phyloP scores from a whole-genome alignment of 2,797 vertebrate genomes.

The Psittacula derbiana region DNA sequence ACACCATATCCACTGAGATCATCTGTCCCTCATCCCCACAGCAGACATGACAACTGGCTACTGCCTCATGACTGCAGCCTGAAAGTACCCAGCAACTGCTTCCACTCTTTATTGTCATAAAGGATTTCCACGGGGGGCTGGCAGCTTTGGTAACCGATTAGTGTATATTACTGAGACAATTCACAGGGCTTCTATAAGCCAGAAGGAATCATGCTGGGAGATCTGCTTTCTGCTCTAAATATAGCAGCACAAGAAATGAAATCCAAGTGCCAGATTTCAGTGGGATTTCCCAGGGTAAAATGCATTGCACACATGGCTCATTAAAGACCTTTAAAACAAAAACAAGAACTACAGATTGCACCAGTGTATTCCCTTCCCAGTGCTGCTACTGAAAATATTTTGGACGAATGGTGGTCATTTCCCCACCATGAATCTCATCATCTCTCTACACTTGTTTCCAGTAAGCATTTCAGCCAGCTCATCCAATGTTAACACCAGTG shows the following conservation, averaged over 20 bases:
- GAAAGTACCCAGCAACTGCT: neutral
- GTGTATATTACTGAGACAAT: slow-evolving; percentile 47
- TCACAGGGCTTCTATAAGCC: slow-evolving; percentile 47
- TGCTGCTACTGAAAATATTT: slow-evolving; percentile 2
- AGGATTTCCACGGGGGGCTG: slow-evolving; percentile 16
- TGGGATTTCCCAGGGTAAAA: slow-evolving; percentile 67
- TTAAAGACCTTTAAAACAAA: slow-evolving; percentile 57
- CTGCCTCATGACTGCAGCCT: neutral
- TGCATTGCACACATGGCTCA: slow-evolving; percentile 39
- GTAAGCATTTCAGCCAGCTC: neutral
- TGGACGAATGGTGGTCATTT: slow-evolving; percentile 41
- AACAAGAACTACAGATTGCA: slow-evolving; percentile 18
- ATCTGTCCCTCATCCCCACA: rapidly evolving
- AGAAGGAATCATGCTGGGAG: slow-evolving; percentile 51
- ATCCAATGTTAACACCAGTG: neutral
- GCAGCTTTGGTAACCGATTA: slow-evolving; percentile 47
- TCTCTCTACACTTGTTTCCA: neutral
- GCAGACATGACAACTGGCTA: neutral
- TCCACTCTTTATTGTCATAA: neutral
- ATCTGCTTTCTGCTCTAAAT: slow-evolving; percentile 62
- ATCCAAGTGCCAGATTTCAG: slow-evolving; percentile 59
- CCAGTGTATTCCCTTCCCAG: slow-evolving; percentile 6
- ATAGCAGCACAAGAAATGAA: slow-evolving; percentile 43
- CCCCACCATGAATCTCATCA: slow-evolving; percentile 11
- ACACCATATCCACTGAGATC: neutral